Percentiles rank a stretch among this genome's conserved stretches.
phyloP scores from a whole-genome alignment of 2,113 vertebrate species.

The Gavialis gangeticus region DNA sequence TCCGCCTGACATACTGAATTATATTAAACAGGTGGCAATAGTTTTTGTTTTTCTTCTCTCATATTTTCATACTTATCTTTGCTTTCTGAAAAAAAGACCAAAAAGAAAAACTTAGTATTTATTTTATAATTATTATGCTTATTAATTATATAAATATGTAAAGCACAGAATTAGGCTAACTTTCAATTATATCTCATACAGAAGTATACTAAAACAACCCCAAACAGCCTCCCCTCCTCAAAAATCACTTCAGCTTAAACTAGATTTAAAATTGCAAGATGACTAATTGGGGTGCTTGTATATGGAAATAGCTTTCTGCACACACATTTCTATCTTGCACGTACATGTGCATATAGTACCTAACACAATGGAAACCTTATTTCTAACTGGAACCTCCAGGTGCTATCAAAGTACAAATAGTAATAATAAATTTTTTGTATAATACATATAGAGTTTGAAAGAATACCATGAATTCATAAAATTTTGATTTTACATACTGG shows the following conservation, averaged over 20 bases:
- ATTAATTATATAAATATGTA: neutral
- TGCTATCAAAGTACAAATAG: neutral
- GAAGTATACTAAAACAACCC: neutral
- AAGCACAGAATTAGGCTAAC: neutral
- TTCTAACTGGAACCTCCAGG: neutral
- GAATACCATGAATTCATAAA: neutral
- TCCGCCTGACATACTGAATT: conserved; percentile 39
- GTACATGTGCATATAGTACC: neutral
- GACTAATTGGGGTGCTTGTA: neutral
- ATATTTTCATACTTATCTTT: conserved; percentile 97
- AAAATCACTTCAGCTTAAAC: conserved; percentile 1
- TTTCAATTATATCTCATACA: neutral
- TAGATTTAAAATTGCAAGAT: neutral
- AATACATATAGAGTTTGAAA: neutral
- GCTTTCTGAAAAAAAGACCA: conserved; percentile 89
- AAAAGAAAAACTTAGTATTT: neutral
- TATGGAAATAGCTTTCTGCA: conserved; percentile 21
- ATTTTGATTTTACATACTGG: neutral
- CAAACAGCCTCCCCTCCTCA: neutral
- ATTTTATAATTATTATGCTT: neutral
- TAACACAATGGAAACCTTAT: neutral
- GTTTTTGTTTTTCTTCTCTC: conserved; percentile 55
- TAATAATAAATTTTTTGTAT: neutral
- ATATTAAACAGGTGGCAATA: conserved; percentile 40
- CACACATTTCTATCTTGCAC: neutral